Percentiles rank a stretch among this genome's conserved stretches.
These are phyloP conservation scores for Rallus limicola DNA, from an alignment of 2,113 vertebrate genomes.

Conservation along the genomic window DNA sequence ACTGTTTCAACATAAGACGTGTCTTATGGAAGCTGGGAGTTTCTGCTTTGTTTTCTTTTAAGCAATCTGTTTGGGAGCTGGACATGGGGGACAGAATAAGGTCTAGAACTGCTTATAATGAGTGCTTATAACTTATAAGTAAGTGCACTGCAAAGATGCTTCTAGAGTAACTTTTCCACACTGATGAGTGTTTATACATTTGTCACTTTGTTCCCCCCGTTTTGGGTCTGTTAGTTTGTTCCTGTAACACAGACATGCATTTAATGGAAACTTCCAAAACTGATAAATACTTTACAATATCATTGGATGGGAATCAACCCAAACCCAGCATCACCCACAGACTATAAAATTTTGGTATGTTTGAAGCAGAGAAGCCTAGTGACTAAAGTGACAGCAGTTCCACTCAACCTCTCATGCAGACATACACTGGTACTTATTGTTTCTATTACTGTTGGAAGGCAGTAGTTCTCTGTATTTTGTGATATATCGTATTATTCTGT, in stretches of 20 bases:
- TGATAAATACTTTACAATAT: not conserved
- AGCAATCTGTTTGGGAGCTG: not conserved
- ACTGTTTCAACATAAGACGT: not conserved
- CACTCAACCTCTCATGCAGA: not conserved
- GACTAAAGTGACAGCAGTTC: not conserved
- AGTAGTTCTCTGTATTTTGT: not conserved
- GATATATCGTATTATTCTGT: not conserved
- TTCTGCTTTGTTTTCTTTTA: not conserved
- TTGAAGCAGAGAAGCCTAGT: not conserved
- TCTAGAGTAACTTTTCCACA: not conserved
- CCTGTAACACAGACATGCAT: not conserved
- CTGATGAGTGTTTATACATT: not conserved
- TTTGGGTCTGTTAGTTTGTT: not conserved
- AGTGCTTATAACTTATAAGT: not conserved
- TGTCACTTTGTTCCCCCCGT: not conserved
- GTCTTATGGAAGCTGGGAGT: not conserved
- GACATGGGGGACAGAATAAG: not conserved
- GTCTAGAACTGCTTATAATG: not conserved
- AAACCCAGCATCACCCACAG: not conserved
- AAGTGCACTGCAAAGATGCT: not conserved
- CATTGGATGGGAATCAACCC: not conserved
- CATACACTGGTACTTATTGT: not conserved
- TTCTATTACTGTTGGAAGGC: not conserved
- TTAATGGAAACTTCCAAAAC: not conserved
- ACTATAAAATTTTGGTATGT: not conserved